Base-by-base conservation (phyloP, 1,140 invertebrate genomes). In the Heterodera schachtii region DNA sequence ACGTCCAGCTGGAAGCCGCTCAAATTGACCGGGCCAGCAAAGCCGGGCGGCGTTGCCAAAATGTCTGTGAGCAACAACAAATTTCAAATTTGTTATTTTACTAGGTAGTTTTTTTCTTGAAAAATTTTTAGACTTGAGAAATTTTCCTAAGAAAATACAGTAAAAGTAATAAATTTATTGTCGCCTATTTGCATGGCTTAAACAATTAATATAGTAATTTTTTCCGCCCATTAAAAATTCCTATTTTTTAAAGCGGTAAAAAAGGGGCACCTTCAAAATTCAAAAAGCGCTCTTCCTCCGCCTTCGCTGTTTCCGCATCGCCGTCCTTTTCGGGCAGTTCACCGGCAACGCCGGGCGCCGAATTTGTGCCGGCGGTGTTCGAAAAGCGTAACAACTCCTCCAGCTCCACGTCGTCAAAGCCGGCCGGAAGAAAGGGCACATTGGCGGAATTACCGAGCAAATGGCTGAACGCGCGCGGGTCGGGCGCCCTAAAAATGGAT, bases 341-440 rank as follows among this genome's bases (percentile, higher is more conserved):
- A 21, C 69, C 13, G 57, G 3, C 57, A 64, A 0, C 57, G 57
- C 57, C 0, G 57, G 49, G 0, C 57, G 57, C 16, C 57, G 57
- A 1, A 47, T 73, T 75, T 21, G 86, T 31, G 41, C 74, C 83
- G 7, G 21, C 81, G 16, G 43, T 19, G 57, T 84, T 71, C 13
- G 83, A 86, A 75, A 82, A 64, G 41, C 83, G 66, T 6, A 87
- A 44, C 46, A 84, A 21, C 21, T 86, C 57, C 69, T 84, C 84
- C 70, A 83, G 11, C 57, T 64, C 76, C 41, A 66, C 84, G 43
- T 77, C 79, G 19, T 85, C 86, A 52, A 85, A 88, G 46, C 84
- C 84, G 9, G 76, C 84, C 5, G 84, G 84, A 66, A 86, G 46
- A 70, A 86, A 87, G 0, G 86, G 86, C 31, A 85, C 73, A 66